Evolutionary conservation across 2,797 vertebrate genomes (phyloP), one percentile per base, ranked within the genome.

Genomic region (Etheostoma nigrum): DNA sequence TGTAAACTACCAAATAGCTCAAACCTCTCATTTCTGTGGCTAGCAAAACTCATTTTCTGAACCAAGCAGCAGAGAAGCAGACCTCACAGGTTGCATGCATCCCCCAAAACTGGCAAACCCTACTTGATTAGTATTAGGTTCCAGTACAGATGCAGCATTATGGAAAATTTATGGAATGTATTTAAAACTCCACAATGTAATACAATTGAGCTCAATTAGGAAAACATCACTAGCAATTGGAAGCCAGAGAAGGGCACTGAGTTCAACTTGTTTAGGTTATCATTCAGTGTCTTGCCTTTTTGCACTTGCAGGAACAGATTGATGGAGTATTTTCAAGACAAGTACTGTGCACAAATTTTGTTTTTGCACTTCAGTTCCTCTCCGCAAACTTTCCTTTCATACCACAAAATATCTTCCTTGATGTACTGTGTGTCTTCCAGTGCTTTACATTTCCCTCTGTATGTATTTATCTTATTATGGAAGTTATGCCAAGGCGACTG

Each of bases 51-150:
- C 60, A 48, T 63, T 66, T 42, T 66, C 40, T 66, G 54, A 79
- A 71, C 59, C 53, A 12, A 62, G 62, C 71, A 30, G 19, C 71
- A 44, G 48, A 73, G 36, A 47, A 71, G 15, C 49, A 54, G 86
- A 85, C 80, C 83, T 88, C 86, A 84, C 76, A 25, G 19, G 36
- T 36, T 77, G 79, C 58, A 75, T 44, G 49, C 61, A 70, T 74
- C 54, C 52, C 27, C 12, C 54, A 69, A 82, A 67, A 78, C 42
- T 67, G 47, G 49, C 72, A 78, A 33, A 63, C 52, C 55, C 52
- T 15, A 44, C 49, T 65, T 67, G 42, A 74, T 77, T 40, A 44
- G 76, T 82, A 89, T 79, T 75, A 76, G 58, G 81, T 71, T 74
- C n/a, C 64, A 79, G 65, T 55, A 72, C 8, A 58, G 18, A 66